Evolutionary conservation across 2,113 vertebrate species (phyloP), one percentile per base, ranked within the genome.

Genomic region (Neogale vison): DNA sequence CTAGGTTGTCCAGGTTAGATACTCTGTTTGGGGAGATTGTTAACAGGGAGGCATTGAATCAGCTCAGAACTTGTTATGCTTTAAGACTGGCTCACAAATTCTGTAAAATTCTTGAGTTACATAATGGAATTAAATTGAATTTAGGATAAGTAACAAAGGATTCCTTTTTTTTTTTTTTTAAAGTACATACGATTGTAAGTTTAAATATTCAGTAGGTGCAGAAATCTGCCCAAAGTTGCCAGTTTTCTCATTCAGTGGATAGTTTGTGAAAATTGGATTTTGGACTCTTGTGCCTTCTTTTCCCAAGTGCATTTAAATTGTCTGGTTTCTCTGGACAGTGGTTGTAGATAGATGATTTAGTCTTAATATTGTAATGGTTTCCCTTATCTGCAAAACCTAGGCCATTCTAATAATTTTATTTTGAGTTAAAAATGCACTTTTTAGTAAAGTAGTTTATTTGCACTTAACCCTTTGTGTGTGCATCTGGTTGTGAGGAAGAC

Each of bases 91-190:
- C 72, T 86, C 50, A 29, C 24, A 0, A 91, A 57, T n/a, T 65
- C 18, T 81, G 34, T 89, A 65, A 93, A 89, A 87, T 90, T 96
- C 74, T 80, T 81, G 90, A 95, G 26, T 88, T 96, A 89, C 13
- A 61, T 91, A 93, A 94, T 93, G 50, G 61, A 94, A 93, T 77
- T 84, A 87, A 69, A 31, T 77, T 74, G 47, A 80, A 34, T 77
- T 74, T 90, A 76, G 55, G 23, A 47, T 85, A 71, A 97, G 91
- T 92, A 92, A 81, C 39, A 59, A 88, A 97, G 36, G 55, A 39
- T 55, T 59, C 15, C 34, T 55, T 55, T 42, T 83, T 52, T 52
- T 50, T 50, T 50, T 50, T 15, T 52, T 31, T 90, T 79, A 83
- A 61, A 90, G 82, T 89, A 74, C n/a, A 20, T 87, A 72, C 80